Percentiles rank a stretch among this genome's conserved stretches.
Evolutionary conservation across 2,113 vertebrate species (phyloP).

Genomic region (Sebastes schlegelii): DNA sequence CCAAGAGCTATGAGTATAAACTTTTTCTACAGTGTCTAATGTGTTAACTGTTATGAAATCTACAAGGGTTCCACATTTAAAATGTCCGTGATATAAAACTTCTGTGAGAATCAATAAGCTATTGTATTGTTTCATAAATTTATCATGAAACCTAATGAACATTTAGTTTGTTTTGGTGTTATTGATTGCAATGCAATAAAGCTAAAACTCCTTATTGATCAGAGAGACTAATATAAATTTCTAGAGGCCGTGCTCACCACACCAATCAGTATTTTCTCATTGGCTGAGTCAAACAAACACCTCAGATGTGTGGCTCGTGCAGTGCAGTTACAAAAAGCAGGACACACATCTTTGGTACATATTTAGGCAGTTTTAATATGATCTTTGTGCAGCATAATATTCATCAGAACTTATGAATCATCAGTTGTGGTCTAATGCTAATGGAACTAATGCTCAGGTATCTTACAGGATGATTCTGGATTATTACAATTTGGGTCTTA

Average conservation of each 20-base stretch:
- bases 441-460: too few species aligned
- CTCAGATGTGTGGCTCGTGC: background rate
- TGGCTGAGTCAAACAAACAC: slow-evolving; percentile 5
- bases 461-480: background rate
- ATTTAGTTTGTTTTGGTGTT: slow-evolving; percentile 46
- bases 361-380: too few species aligned
- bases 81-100: slow-evolving; percentile 28
- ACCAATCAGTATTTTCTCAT: slow-evolving; percentile 15
- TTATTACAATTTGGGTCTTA: too few species aligned
- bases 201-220: slow-evolving; percentile 54
- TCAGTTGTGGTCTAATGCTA: too few species aligned
- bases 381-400: background rate
- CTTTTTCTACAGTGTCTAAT: background rate
- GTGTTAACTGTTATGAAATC: slow-evolving; percentile 15
- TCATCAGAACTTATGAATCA: background rate
- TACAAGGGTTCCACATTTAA: slow-evolving; percentile 8
- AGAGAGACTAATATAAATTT: slow-evolving; percentile 32
- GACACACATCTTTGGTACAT: background rate
- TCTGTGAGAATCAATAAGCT: slow-evolving; percentile 46
- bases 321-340: background rate
- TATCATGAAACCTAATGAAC: slow-evolving; percentile 54
- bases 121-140: slow-evolving; percentile 47
- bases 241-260: background rate
- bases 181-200: slow-evolving; percentile 57
- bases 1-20: background rate